Conservation (phyloP, 2,797 vertebrate genomes). For the Enteromius afrohamiltoni region DNA sequence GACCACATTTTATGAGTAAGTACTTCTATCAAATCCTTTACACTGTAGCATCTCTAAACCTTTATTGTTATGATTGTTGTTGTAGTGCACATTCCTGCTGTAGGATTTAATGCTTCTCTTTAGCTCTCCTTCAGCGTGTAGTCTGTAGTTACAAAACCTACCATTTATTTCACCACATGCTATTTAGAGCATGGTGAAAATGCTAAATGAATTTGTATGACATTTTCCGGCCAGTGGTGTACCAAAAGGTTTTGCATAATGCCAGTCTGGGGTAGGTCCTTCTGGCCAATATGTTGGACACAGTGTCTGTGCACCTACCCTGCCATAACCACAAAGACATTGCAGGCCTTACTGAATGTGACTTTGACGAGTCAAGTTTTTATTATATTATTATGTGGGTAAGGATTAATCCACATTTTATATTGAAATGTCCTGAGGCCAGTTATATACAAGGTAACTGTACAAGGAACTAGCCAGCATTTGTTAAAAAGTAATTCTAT, state of each 20-base stretch:
- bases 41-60: neutral
- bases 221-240: slow-evolving; percentile 6
- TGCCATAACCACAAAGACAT: slow-evolving; percentile 30
- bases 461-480: slow-evolving; percentile 11
- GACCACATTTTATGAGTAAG: slow-evolving; percentile 99
- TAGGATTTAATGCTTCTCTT: neutral
- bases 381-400: slow-evolving; percentile 2
- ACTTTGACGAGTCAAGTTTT: neutral
- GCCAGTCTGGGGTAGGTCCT: slow-evolving; percentile 28
- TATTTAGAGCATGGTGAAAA: slow-evolving; percentile 33
- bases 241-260: slow-evolving; percentile 31
- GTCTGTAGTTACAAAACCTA: slow-evolving; percentile 34
- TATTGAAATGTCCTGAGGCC: neutral
- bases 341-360: neutral
- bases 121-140: neutral
- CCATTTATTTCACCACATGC: slow-evolving; percentile 36
- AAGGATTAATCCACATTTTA: neutral
- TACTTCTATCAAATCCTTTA: slow-evolving; percentile 47
- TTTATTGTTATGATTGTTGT: neutral
- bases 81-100: slow-evolving; percentile 12
- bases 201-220: slow-evolving; percentile 39
- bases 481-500: neutral
- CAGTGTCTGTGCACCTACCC: neutral
- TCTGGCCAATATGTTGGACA: slow-evolving; percentile 22
- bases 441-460: neutral